These are phyloP conservation scores for Brachycybe producta DNA, from an alignment of 2,888 invertebrate genomes.

Conservation along the genomic window DNA sequence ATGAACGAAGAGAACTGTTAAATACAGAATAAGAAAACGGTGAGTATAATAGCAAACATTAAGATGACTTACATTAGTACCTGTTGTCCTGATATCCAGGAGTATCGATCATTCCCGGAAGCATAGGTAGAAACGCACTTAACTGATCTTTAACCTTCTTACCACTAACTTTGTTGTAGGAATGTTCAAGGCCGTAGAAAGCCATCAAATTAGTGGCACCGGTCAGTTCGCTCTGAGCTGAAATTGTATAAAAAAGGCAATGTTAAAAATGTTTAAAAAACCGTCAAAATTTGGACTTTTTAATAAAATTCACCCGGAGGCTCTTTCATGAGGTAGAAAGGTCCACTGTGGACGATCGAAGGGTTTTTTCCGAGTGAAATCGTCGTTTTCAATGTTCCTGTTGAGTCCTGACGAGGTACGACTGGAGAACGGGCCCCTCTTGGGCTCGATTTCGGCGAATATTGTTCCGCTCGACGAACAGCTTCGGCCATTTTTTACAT, in stretches of 20 bases:
- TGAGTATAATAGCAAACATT: not conserved
- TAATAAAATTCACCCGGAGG: constrained; percentile 55
- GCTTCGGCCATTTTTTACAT: constrained; percentile 22
- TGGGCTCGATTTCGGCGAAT: constrained; percentile 89
- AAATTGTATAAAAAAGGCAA: not conserved
- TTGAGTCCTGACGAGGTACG: constrained; percentile 89
- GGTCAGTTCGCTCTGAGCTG: constrained; percentile 81
- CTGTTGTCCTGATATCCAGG: constrained; percentile 62
- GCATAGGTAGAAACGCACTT: constrained; percentile 84
- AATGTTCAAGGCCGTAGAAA: constrained; percentile 90
- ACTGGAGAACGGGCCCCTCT: constrained; percentile 88
- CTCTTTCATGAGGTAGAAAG: constrained; percentile 96
- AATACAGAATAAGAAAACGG: not conserved
- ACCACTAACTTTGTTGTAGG: constrained; percentile 94
- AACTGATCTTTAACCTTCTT: constrained; percentile 89
- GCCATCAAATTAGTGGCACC: constrained; percentile 95
- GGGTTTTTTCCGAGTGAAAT: constrained; percentile 95
- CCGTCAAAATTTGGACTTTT: not conserved
- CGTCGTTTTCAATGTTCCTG: constrained; percentile 92
- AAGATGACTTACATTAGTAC: constrained; percentile 32
- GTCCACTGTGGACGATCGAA: constrained; percentile 91
- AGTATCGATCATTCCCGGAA: constrained; percentile 89
- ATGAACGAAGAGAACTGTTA: constrained; percentile 69
- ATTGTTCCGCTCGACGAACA: constrained; percentile 63
- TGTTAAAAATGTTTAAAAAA: not conserved